These are phyloP conservation scores for Remorina albescens DNA, from an alignment of 2,797 vertebrate species.

Conservation along the genomic window DNA sequence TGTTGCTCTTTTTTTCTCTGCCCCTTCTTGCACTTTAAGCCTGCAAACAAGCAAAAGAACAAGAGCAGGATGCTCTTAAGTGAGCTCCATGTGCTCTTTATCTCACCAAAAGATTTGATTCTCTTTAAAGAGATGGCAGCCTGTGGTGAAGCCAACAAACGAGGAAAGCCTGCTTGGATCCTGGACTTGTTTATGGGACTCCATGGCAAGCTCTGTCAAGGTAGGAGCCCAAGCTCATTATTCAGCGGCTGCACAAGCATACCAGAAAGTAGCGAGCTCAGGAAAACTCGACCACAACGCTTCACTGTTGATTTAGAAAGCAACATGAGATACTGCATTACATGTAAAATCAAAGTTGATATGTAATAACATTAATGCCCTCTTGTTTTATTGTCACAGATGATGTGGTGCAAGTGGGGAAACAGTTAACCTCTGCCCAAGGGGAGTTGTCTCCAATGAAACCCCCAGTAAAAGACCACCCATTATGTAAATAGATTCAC, in stretches of 20 bases:
- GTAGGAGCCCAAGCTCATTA: conserved; percentile 25
- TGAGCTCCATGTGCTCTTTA: conserved; percentile 65
- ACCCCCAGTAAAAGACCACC: conserved; percentile 24
- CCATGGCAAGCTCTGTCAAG: conserved; percentile 29
- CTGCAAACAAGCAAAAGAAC: conserved; percentile 63
- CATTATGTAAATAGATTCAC: conserved; percentile 61
- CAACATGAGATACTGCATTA: too few relatives aligned
- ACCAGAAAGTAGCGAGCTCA: neutral
- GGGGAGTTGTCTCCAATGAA: conserved; percentile 28
- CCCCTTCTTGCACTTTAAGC: conserved; percentile 40
- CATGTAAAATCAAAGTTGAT: conserved; percentile 27
- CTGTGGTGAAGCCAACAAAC: conserved; percentile 60
- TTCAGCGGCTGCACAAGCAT: conserved; percentile 7
- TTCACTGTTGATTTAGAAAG: too few relatives aligned
- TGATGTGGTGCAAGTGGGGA: neutral
- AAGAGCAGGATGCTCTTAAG: conserved; percentile 60
- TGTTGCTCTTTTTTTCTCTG: conserved; percentile 40
- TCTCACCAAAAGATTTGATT: conserved; percentile 55
- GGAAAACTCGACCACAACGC: neutral
- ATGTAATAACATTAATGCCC: conserved; percentile 27
- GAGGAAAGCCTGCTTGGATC: conserved; percentile 50
- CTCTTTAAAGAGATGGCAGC: conserved; percentile 62
- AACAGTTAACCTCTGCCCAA: conserved; percentile 24
- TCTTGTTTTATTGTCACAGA: conserved; percentile 28
- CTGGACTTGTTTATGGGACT: conserved; percentile 51